Percentiles rank a stretch among this genome's conserved stretches.
Conservation (phyloP, 1,140 invertebrate genomes). For the Fopius arisanus region DNA sequence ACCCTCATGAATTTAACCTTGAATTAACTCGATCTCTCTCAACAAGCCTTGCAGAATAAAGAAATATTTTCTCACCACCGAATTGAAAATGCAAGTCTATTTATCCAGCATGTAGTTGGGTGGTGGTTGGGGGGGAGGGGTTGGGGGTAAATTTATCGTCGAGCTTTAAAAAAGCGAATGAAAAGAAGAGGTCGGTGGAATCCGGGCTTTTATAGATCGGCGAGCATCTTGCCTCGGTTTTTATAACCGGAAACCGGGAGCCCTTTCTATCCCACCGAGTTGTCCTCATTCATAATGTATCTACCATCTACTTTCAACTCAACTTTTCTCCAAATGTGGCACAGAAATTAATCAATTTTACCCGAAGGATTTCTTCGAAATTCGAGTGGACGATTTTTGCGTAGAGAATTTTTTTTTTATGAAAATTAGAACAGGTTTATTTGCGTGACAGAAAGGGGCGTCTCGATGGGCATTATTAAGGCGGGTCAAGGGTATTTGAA, state of each 20-base stretch:
- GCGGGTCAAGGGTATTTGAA: too few species aligned
- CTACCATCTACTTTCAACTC: background rate
- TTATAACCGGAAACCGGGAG: background rate
- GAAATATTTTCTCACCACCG: background rate
- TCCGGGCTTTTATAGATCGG: slow-evolving; percentile 8
- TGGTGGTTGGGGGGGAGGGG: background rate
- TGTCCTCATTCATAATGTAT: slow-evolving; percentile 8
- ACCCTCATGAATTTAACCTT: background rate
- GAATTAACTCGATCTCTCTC: background rate
- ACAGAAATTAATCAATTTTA: background rate
- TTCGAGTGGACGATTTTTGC: too few species aligned
- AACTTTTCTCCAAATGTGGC: background rate
- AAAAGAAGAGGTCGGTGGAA: background rate
- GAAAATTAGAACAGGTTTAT: too few species aligned
- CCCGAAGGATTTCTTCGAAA: too few species aligned
- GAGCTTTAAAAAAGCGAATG: background rate
- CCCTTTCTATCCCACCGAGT: background rate
- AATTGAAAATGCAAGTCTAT: background rate
- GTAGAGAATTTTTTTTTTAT: too few species aligned
- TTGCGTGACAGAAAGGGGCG: too few species aligned
- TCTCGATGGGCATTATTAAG: too few species aligned
- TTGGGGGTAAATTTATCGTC: background rate
- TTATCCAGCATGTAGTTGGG: background rate
- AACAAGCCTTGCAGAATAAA: background rate
- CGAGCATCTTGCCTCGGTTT: slow-evolving; percentile 3